These are phyloP conservation scores for Pseudomugil tenellus DNA, from an alignment of 2,797 vertebrate genomes.

Conservation along the genomic window DNA sequence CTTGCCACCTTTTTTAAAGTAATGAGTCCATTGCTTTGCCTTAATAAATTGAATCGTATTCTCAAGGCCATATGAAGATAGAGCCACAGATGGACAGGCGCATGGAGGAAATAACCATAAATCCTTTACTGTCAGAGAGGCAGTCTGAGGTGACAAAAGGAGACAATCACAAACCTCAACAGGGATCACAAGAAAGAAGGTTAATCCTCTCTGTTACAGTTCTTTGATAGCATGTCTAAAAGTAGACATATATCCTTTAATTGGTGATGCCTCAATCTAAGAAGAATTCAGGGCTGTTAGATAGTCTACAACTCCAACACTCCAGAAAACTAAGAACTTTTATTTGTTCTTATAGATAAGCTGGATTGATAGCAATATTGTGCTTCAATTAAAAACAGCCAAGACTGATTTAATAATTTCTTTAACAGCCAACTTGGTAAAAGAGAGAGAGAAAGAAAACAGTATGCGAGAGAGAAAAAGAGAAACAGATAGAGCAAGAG, in stretches of 20 bases:
- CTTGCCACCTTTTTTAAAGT: conserved; percentile 93
- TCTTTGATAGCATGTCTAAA: conserved; percentile 29
- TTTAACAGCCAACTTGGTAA: conserved; percentile 35
- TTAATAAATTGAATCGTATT: conserved; percentile 99
- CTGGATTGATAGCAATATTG: conserved; percentile 32
- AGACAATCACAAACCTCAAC: conserved; percentile 75
- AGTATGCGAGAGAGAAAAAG: conserved; percentile 17
- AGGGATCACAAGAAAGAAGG: conserved; percentile 65
- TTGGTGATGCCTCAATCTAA: conserved; percentile 27
- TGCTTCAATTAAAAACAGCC: conserved; percentile 33
- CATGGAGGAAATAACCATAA: conserved; percentile 96
- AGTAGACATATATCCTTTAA: conserved; percentile 30
- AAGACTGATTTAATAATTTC: conserved; percentile 54
- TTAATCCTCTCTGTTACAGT: conserved; percentile 43
- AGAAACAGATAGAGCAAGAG: conserved; percentile 55
- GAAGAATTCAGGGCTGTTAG: conserved; percentile 32
- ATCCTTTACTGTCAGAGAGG: conserved; percentile 95
- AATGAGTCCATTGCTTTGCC: conserved; percentile 99
- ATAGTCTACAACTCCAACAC: conserved; percentile 17
- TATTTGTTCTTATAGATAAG: conserved; percentile 28
- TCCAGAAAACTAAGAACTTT: conserved; percentile 22
- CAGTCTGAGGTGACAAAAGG: conserved; percentile 91
- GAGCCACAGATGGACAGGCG: conserved; percentile 96
- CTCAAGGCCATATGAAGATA: conserved; percentile 98
- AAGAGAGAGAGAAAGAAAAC: background rate